A percentile compares a stretch with the other conserved stretches of the same genome.
Conservation (phyloP, 2,797 vertebrate genomes). For the Sphaeramia orbicularis region DNA sequence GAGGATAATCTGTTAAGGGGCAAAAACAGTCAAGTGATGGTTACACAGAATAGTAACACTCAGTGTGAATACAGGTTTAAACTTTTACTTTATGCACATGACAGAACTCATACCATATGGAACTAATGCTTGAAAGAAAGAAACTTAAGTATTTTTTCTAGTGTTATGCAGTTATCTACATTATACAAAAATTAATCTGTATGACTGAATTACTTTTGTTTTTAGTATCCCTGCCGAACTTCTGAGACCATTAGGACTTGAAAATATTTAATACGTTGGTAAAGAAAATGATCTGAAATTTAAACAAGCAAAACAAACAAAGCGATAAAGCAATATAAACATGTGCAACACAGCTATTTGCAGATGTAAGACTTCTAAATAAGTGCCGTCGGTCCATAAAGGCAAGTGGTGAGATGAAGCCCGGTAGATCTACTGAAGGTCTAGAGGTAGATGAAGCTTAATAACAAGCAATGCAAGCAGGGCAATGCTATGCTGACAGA, state of each 20-base stretch:
- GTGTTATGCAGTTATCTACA: too few species aligned
- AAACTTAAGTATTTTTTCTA: too few species aligned
- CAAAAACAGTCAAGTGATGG: slow-evolving; percentile 59
- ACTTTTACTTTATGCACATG: too few species aligned
- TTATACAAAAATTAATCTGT: background rate
- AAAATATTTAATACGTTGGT: background rate
- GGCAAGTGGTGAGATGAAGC: slow-evolving; percentile 67
- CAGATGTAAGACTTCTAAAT: slow-evolving; percentile 94
- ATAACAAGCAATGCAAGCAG: slow-evolving; percentile 72
- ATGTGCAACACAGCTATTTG: slow-evolving; percentile 91
- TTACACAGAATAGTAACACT: slow-evolving; percentile 18
- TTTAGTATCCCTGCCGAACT: background rate
- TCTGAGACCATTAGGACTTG: background rate
- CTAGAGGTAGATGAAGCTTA: slow-evolving; percentile 67
- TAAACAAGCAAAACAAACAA: slow-evolving; percentile 61
- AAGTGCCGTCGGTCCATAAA: slow-evolving; percentile 83
- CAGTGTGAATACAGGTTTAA: slow-evolving; percentile 6
- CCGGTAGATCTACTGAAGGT: slow-evolving; percentile 73
- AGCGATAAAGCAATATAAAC: slow-evolving; percentile 75
- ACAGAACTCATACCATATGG: too few species aligned
- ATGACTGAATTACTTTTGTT: background rate
- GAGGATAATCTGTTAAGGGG: slow-evolving; percentile 96
- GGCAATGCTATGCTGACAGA: slow-evolving; percentile 59
- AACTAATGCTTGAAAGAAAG: too few species aligned
- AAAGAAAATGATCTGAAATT: slow-evolving; percentile 50